Conservation (phyloP, 2,888 invertebrate genomes). For the Herminia tarsipennalis region DNA sequence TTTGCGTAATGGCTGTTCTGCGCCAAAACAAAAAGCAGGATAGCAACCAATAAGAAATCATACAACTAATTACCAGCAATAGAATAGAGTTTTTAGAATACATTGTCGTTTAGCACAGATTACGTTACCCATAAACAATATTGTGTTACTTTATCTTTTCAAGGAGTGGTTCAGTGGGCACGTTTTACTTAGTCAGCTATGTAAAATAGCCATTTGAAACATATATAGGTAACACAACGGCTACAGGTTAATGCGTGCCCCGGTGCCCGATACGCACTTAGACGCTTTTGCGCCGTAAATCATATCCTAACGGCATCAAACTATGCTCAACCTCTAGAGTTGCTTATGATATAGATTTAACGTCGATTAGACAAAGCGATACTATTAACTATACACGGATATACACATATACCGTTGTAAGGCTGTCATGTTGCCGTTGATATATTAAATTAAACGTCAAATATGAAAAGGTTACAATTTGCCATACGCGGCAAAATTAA, state of each 20-base stretch:
- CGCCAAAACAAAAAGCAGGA: too few species aligned
- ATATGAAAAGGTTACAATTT: conserved; percentile 32
- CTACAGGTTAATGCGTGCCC: conserved; percentile 1
- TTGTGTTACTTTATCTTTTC: too few species aligned
- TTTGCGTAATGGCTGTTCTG: too few species aligned
- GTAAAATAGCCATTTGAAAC: neutral
- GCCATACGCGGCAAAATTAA: conserved; percentile 12
- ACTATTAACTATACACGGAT: conserved; percentile 17
- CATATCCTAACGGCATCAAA: conserved; percentile 26
- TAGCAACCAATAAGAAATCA: too few species aligned
- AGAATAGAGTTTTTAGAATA: too few species aligned
- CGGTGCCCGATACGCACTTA: conserved; percentile 4
- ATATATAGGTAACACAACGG: conserved; percentile 5
- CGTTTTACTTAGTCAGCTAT: neutral
- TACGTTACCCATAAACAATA: too few species aligned
- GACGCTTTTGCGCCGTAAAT: conserved; percentile 8
- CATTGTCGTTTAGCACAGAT: too few species aligned
- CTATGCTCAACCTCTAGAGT: neutral
- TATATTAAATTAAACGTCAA: conserved; percentile 40
- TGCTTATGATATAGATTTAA: neutral
- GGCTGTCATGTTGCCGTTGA: conserved; percentile 38
- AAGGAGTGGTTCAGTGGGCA: too few species aligned
- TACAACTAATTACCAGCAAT: too few species aligned
- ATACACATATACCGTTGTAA: conserved; percentile 49
- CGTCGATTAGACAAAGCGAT: conserved; percentile 20